phyloP scores from a whole-genome alignment of 2,113 vertebrate genomes.

The Aleadryas rufinucha region DNA sequence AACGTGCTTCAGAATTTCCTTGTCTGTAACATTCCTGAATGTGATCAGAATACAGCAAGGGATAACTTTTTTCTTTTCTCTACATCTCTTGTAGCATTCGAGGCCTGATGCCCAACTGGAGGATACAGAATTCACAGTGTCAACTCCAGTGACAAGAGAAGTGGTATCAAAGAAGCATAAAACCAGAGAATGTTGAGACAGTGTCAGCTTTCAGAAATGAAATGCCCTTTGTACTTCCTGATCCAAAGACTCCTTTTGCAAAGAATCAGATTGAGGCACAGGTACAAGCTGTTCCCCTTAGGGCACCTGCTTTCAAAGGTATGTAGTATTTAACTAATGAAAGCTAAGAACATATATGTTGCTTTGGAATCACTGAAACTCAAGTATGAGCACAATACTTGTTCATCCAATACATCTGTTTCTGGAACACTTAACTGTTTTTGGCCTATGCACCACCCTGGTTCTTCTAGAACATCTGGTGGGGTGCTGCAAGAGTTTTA shows the following conservation, averaged over 20 bases:
- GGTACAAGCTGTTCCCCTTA: constrained; percentile 65
- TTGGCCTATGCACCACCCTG: background rate
- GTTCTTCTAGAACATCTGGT: background rate
- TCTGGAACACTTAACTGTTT: background rate
- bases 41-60: background rate
- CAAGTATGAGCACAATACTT: background rate
- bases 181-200: constrained; percentile 80
- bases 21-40: background rate
- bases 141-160: constrained; percentile 58
- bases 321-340: background rate
- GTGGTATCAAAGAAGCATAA: constrained; percentile 60
- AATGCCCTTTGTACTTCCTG: constrained; percentile 73
- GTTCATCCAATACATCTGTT: background rate
- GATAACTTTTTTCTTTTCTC: background rate
- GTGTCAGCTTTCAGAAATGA: constrained; percentile 48
- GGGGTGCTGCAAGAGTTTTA: background rate
- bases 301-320: constrained; percentile 63
- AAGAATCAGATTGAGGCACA: constrained; percentile 69
- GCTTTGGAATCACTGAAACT: background rate
- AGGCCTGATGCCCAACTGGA: constrained; percentile 18
- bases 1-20: background rate
- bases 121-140: constrained; percentile 18
- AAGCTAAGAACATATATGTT: background rate
- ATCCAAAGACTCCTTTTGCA: constrained; percentile 74
- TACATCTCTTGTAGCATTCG: constrained; percentile 12